A percentile compares a stretch with the other conserved stretches of the same genome.
Evolutionary conservation across 2,888 invertebrate genomes (phyloP).

Genomic region (Brenthis hecate): DNA sequence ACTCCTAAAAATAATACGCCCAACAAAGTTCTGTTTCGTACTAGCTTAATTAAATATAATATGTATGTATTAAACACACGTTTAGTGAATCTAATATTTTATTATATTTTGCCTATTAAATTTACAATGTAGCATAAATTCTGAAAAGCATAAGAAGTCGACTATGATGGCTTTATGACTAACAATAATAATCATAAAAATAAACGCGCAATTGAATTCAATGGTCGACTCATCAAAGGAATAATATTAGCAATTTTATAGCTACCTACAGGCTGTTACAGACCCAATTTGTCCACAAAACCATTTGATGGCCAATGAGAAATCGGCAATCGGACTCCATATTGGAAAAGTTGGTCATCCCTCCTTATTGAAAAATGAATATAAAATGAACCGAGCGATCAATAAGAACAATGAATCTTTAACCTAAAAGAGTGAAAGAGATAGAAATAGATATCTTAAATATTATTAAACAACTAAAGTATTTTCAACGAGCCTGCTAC

Average conservation of each 20-base stretch:
- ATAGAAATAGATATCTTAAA: background rate
- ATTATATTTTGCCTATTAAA: background rate
- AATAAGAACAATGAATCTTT: constrained; percentile 12
- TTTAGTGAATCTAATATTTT: too few relatives aligned
- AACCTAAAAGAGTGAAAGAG: constrained; percentile 11
- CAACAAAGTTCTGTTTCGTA: too few relatives aligned
- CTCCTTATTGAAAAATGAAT: constrained; percentile 46
- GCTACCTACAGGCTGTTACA: constrained; percentile 40
- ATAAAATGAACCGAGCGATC: constrained; percentile 33
- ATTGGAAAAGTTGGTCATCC: constrained; percentile 33
- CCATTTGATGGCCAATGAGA: constrained; percentile 65
- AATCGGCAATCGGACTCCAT: constrained; percentile 56
- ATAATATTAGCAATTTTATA: constrained; percentile 35
- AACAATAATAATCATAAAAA: constrained; percentile 21
- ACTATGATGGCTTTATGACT: constrained; percentile 9
- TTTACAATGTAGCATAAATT: background rate
- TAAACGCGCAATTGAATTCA: constrained; percentile 24
- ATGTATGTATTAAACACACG: too few relatives aligned
- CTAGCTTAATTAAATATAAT: too few relatives aligned
- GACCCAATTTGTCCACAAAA: constrained; percentile 62
- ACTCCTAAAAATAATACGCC: too few relatives aligned
- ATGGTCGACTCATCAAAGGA: constrained; percentile 18
- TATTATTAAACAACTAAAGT: background rate
- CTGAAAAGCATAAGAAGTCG: background rate
- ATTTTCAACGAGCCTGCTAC: background rate